Percentiles rank a stretch among this genome's conserved stretches.
These are phyloP conservation scores for Leptinotarsa haldemani DNA, from an alignment of 2,888 invertebrate species.

Conservation along the genomic window DNA sequence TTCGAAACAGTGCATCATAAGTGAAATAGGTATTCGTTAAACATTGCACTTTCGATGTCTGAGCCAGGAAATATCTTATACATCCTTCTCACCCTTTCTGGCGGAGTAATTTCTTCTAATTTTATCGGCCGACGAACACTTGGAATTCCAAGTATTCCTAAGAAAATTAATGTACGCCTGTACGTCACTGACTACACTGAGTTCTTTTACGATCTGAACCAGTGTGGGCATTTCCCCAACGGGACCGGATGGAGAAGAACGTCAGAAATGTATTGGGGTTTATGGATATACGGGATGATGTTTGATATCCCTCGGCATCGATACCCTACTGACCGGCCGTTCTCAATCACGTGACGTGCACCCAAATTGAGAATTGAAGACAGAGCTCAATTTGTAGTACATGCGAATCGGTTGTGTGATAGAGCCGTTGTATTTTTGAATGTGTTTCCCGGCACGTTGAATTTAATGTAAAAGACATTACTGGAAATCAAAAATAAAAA, in stretches of 20 bases:
- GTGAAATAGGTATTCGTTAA: no score
- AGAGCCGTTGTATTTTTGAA: no score
- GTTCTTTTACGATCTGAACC: slow-evolving; percentile 47
- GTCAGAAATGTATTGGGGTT: slow-evolving; percentile 57
- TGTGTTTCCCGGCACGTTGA: not conserved
- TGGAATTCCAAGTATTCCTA: no score
- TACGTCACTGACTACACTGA: slow-evolving; percentile 18
- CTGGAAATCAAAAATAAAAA: not conserved
- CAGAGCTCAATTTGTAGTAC: slow-evolving; percentile 3
- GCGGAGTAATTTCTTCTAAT: no score
- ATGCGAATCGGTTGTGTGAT: not conserved
- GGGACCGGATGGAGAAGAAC: slow-evolving; percentile 54
- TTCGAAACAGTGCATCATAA: no score
- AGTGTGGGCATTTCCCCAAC: slow-evolving; percentile 55
- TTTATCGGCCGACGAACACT: no score
- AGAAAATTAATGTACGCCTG: no score
- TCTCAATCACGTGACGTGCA: slow-evolving; percentile 28
- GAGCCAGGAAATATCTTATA: no score
- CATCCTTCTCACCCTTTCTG: no score
- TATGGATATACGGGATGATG: slow-evolving; percentile 56
- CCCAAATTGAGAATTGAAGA: slow-evolving; percentile 5
- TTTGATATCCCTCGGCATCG: slow-evolving; percentile 51
- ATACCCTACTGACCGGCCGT: slow-evolving; percentile 28
- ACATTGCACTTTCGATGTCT: no score
- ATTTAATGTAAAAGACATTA: not conserved